Evolutionary conservation across 1,140 invertebrate species (phyloP), one percentile per base, ranked within the genome.

Genomic region (Leptestheria dahalacensis): DNA sequence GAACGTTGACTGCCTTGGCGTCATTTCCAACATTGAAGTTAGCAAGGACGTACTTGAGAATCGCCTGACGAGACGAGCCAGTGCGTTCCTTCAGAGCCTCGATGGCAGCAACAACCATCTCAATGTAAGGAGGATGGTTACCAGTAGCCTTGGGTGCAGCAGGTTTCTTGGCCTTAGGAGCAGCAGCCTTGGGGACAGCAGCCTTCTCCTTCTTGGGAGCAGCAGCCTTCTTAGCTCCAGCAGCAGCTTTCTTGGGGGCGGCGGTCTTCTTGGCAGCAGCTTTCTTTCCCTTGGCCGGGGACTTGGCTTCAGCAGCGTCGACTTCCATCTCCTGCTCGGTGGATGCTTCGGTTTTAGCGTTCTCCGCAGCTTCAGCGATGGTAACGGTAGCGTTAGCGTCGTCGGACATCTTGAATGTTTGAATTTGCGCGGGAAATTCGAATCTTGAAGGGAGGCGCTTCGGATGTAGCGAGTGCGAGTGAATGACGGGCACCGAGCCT

Each of bases 31-130:
- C 70, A 51, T 78, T 79, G 70, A 79, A 80, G 48, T 73, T 75
- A 2, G 74, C 71, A 18, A 72, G 67, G 54, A 81, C 77, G 70
- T 80, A 81, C 66, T 82, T 82, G 68, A 81, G 80, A 67, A 82
- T 81, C 10, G 79, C 79, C 63, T 77, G 74, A 29, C 80, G 68
- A 0, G 79, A 80, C 1, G 78, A 80, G 15, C 79, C 79, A 57
- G 74, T 74, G 50, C 76, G 72, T 63, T 81, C 79, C 61, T 81
- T 81, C 58, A 83, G 67, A 33, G 69, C 72, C 53, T 71, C 73
- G 64, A 83, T 82, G 12, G 81, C 79, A 54, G 70, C 73, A 60
- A 70, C 74, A 3, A 83, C 68, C 73, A 74, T 70, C 24, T 67
- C 64, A 11, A 66, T 51, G 12, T 68, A 63, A 20, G 66, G 64